These are phyloP conservation scores for Desoria tigrina DNA, from an alignment of 2,888 invertebrate species.

Conservation along the genomic window DNA sequence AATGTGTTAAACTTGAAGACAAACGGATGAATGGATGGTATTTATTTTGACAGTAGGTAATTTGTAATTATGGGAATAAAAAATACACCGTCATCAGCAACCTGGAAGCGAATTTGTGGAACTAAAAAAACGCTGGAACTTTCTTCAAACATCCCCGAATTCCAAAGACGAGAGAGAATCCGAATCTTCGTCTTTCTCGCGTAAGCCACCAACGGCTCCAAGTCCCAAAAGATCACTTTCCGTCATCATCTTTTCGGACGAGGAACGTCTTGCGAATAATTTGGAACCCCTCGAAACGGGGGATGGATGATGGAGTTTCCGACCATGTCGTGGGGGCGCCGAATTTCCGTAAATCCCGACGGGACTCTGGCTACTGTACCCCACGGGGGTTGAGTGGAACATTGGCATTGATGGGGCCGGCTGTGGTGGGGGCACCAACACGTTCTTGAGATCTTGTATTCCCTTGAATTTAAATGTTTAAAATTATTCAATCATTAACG, in stretches of 20 bases:
- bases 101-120: too few relatives aligned
- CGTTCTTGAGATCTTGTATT: slow-evolving; percentile 52
- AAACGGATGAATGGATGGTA: too few relatives aligned
- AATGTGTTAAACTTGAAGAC: too few relatives aligned
- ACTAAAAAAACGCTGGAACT: too few relatives aligned
- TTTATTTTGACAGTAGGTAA: too few relatives aligned
- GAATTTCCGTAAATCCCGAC: slow-evolving; percentile 32
- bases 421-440: slow-evolving; percentile 50
- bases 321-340: slow-evolving; percentile 34
- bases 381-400: slow-evolving; percentile 45
- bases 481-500: not conserved
- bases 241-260: slow-evolving; percentile 40
- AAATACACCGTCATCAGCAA: too few relatives aligned
- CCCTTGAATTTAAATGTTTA: slow-evolving; percentile 33
- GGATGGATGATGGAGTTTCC: slow-evolving; percentile 33
- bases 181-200: slow-evolving; percentile 47
- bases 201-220: slow-evolving; percentile 33
- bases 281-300: slow-evolving; percentile 37
- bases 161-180: slow-evolving; percentile 50
- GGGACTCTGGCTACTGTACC: slow-evolving; percentile 25
- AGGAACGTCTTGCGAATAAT: slow-evolving; percentile 41
- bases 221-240: slow-evolving; percentile 26
- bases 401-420: slow-evolving; percentile 48
- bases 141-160: slow-evolving; percentile 43
- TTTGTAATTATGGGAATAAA: too few relatives aligned